A percentile compares a stretch with the other conserved stretches of the same genome.
Evolutionary conservation across 2,888 invertebrate species (phyloP).

Genomic region (Loripinus fragilis): DNA sequence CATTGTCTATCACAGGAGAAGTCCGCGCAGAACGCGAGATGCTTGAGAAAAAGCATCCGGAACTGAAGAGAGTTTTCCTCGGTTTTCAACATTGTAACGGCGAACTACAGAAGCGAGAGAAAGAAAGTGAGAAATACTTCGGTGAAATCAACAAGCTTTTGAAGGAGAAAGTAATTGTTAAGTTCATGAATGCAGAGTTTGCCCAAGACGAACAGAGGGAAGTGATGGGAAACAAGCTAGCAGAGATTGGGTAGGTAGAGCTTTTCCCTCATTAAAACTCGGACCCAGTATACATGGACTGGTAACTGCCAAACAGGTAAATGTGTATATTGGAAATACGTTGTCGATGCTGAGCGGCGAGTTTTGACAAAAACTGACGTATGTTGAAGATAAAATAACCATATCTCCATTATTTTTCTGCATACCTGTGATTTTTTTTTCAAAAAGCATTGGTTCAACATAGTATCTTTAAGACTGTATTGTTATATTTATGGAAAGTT

Average conservation of each 20-base stretch:
- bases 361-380: too few relatives aligned
- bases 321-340: too few relatives aligned
- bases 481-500: too few relatives aligned
- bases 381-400: too few relatives aligned
- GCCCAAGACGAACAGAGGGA: conserved; percentile 49
- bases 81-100: conserved; percentile 25
- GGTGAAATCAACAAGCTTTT: conserved; percentile 36
- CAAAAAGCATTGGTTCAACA: too few relatives aligned
- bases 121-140: conserved; percentile 22
- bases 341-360: too few relatives aligned
- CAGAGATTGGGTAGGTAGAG: conserved; percentile 60
- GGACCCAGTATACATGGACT: too few relatives aligned
- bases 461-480: too few relatives aligned
- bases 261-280: too few relatives aligned
- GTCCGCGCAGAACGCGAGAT: not conserved
- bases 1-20: conserved; percentile 14
- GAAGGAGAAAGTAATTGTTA: conserved; percentile 30
- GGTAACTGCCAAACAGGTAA: too few relatives aligned
- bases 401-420: too few relatives aligned
- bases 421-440: too few relatives aligned
- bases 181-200: conserved; percentile 29
- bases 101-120: conserved; percentile 8
- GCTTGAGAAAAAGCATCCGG: not conserved
- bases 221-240: conserved; percentile 63
- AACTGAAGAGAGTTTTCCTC: conserved; percentile 6